Base-by-base conservation (phyloP, 2,113 vertebrate genomes). In the Neotragus pygmaeus region DNA sequence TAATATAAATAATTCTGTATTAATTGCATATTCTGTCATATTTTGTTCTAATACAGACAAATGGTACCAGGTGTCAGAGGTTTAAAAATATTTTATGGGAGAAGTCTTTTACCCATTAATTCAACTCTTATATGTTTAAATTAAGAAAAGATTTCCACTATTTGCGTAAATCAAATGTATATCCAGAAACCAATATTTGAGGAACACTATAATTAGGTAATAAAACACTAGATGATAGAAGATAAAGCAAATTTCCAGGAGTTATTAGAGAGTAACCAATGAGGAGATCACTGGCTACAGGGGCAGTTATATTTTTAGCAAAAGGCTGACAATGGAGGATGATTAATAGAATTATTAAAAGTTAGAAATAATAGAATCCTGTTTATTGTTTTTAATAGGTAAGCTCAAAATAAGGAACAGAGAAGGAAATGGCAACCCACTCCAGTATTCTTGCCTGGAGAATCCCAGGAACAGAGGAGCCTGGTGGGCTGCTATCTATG, bases 301-400 rank as follows among this genome's bases (percentile, higher is more conserved):
- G 4, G 12, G 21, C 47, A 58, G 9, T 43, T 85, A 33, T 1
- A 45, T 60, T 95, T 87, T 87, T 80, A 60, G 47, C 57, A 91
- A 96, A 62, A 94, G 55, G 12, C 27, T 97, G 80, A 92, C 81
- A 88, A 64, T 82, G 81, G 33, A 90, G 30, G 14, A 78, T 82
- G 53, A 95, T 82, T 78, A 94, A 94, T 94, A 91, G 60, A 96
- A 57, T 91, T 62, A 88, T 81, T n/a, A 53, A 88, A 89, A 90
- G 49, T 97, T 93, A 88, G 81, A 96, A 95, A 93, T 97, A 57
- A 91, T 57, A 94, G 89, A 91, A 89, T 86, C 87, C 82, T 93
- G 57, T 39, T 94, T 96, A 51, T 93, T 96, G 55, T 33, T 86
- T 98, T 96, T 96, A 91, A 96, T 91, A 95, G 77, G 97, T n/a